Evolutionary conservation across 2,113 vertebrate genomes (phyloP), one percentile per base, ranked within the genome.

Genomic region (Gobius niger): DNA sequence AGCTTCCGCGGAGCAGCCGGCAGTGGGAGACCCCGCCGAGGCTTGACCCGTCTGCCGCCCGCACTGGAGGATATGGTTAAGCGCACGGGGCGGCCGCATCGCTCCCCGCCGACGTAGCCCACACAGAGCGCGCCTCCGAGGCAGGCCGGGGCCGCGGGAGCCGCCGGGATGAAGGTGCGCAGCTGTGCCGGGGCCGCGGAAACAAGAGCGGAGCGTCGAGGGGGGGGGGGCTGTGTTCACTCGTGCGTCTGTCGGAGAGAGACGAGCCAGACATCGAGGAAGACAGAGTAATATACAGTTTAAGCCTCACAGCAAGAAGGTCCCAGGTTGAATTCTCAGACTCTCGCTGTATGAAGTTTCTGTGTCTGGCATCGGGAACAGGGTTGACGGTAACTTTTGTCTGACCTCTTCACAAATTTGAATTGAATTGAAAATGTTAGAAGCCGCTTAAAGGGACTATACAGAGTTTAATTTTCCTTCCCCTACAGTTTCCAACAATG

Each of bases 1-100:
- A 76, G 77, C 85, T 63, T 63, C 62, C 82, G 81, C 63, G 82
- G 82, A 68, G 74, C 80, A 86, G 80, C 82, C 78, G 81, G 82
- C 59, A 79, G 76, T 68, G 44, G 2, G 5, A 9, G 81, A 71
- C 81, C 81, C 81, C 24, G 78, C 79, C 46, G 81, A 80, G 88
- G 82, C 80, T 62, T 85, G 87, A 87, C 82, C 80, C 80, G 44
- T 66, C 66, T 9, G 63, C 67, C 67, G 47, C 40, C 71, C 63
- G 70, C 61, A 50, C 72, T 24, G 12, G 11, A 64, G 8, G 4
- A 34, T 62, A 44, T 51, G 7, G 59, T 46, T 34, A 34, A 34
- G 24, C 3, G 24, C 24, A 24, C 24, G 24, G 24, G 24, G 24
- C 24, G 24, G 24, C 24, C 5, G 24, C 5, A 34, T 34, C 24